Evolutionary conservation across 2,797 vertebrate genomes (phyloP).

Genomic region (Pseudopleuronectes americanus): DNA sequence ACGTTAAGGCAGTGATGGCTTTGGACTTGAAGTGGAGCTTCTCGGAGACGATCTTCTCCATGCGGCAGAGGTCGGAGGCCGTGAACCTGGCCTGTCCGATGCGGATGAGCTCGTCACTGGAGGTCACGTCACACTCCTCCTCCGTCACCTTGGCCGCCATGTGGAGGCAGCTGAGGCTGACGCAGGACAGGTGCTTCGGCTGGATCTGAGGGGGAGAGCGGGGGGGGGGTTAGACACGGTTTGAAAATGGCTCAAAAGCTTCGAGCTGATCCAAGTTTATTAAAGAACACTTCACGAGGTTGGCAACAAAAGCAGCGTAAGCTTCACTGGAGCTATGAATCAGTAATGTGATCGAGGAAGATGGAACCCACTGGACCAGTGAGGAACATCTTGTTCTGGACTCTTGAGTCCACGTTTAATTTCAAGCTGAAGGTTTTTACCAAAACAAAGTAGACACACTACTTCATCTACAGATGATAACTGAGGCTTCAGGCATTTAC

Average conservation of each 20-base stretch:
- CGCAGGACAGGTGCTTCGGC: slow-evolving; percentile 96
- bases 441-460: too few species aligned
- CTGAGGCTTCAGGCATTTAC: neutral
- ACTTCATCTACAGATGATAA: neutral
- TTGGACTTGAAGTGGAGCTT: slow-evolving; percentile 95
- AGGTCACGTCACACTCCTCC: slow-evolving; percentile 89
- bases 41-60: slow-evolving; percentile 96
- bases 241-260: neutral
- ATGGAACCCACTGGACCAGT: neutral
- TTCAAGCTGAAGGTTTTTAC: too few species aligned
- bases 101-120: slow-evolving; percentile 92
- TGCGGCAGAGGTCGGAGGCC: slow-evolving; percentile 92
- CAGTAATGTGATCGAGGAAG: neutral
- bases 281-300: too few species aligned
- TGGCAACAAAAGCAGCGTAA: too few species aligned
- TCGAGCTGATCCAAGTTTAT: neutral
- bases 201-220: slow-evolving; percentile 84
- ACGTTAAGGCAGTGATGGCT: slow-evolving; percentile 98
- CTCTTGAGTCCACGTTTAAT: too few species aligned
- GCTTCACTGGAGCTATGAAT: too few species aligned
- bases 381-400: too few species aligned
- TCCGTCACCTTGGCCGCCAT: slow-evolving; percentile 91
- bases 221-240: neutral
- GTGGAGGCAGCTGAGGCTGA: slow-evolving; percentile 94
- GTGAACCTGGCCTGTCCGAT: slow-evolving; percentile 98